These are phyloP conservation scores for Odocoileus virginianus DNA, from an alignment of 2,113 vertebrate species.

Conservation along the genomic window DNA sequence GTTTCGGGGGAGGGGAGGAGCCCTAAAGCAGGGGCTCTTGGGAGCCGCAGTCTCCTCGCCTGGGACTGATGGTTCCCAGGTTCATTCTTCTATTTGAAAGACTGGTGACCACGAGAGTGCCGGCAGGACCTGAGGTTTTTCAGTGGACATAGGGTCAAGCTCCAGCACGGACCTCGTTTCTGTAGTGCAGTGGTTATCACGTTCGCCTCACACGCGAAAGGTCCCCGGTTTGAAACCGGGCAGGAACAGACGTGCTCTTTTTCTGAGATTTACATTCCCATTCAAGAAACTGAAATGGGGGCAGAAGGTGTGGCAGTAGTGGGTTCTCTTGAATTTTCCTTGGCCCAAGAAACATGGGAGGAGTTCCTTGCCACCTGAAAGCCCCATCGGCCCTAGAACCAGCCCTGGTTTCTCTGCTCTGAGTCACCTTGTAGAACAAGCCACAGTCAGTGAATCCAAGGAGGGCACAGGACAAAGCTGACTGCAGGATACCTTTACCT, in stretches of 20 bases:
- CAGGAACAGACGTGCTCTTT: not conserved
- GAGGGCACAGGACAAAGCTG: not conserved
- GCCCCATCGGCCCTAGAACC: not conserved
- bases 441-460: not conserved
- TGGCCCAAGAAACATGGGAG: not conserved
- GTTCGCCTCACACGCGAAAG: not conserved
- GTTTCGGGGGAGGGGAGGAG: not conserved
- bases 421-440: not conserved
- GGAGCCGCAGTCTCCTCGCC: not conserved
- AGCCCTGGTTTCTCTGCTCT: not conserved
- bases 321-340: not conserved
- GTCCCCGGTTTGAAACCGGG: not conserved
- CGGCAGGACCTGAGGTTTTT: not conserved
- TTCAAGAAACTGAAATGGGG: not conserved
- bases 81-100: not conserved
- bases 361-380: not conserved
- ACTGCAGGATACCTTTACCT: not conserved
- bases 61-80: not conserved
- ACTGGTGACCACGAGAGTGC: not conserved
- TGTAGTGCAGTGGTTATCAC: not conserved
- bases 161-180: fast-evolving
- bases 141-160: fast-evolving
- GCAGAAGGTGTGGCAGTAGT: not conserved
- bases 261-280: not conserved
- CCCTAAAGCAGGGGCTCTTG: no score